Percentiles rank a stretch among this genome's conserved stretches.
Evolutionary conservation across 1,140 invertebrate species (phyloP).

Genomic region (Hylaeus volcanicus): DNA sequence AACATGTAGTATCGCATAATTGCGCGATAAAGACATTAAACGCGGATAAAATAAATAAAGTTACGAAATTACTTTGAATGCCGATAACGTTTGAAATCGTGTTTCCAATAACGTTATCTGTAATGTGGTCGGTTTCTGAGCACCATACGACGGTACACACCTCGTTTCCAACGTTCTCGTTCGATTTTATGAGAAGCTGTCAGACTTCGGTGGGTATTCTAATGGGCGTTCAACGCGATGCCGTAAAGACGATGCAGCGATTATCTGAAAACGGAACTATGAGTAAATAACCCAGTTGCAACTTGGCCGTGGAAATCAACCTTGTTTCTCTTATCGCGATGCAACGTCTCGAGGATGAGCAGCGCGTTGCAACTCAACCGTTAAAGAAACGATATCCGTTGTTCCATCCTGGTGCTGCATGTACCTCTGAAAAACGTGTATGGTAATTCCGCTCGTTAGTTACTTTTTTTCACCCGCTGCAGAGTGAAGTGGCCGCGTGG

Average conservation of each 20-base stretch:
- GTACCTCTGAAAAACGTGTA: neutral
- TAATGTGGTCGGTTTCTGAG: neutral
- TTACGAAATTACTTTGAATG: no score
- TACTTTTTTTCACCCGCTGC: neutral
- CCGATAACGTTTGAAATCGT: no score
- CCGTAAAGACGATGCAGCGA: neutral
- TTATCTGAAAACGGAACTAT: conserved; percentile 30
- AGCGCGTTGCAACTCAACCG: conserved; percentile 11
- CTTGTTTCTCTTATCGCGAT: conserved; percentile 34
- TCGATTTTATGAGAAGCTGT: neutral
- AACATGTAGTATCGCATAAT: no score
- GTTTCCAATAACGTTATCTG: no score
- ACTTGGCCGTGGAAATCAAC: conserved; percentile 39
- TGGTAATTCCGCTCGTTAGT: neutral
- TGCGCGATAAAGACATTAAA: no score
- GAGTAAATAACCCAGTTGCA: conserved; percentile 39
- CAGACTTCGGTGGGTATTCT: conserved; percentile 2
- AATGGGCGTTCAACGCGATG: conserved; percentile 6
- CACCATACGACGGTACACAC: neutral
- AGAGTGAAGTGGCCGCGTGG: neutral
- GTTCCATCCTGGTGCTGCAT: neutral
- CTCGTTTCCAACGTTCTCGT: neutral
- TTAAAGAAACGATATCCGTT: conserved; percentile 17
- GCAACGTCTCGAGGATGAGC: conserved; percentile 1
- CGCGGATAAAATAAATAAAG: no score